Evolutionary conservation across 2,888 invertebrate genomes (phyloP).

Genomic region (Phengaris arion): DNA sequence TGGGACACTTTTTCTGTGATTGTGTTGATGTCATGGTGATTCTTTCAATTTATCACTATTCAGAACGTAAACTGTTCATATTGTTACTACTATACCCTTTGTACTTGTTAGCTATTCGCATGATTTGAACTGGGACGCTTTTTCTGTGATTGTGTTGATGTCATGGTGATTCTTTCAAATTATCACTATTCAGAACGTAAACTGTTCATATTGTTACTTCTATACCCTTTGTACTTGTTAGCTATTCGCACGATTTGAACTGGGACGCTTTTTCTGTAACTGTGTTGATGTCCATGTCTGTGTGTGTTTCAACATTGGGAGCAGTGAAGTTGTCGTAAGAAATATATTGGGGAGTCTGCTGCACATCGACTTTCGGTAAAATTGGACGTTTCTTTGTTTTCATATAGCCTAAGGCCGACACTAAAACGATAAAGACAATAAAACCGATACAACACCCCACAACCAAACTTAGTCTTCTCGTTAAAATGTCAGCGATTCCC

Average conservation of each 20-base stretch:
- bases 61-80: neutral
- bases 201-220: neutral
- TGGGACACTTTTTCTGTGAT: constrained; percentile 60
- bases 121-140: constrained; percentile 46
- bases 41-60: no score
- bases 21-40: constrained; percentile 74
- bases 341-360: constrained; percentile 88
- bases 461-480: constrained; percentile 89
- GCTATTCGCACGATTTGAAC: constrained; percentile 38
- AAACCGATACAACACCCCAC: constrained; percentile 93
- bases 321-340: constrained; percentile 82
- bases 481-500: constrained; percentile 86
- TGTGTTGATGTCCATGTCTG: constrained; percentile 72
- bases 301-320: constrained; percentile 63
- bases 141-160: constrained; percentile 69
- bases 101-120: constrained; percentile 34
- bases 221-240: neutral
- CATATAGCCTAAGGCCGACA: constrained; percentile 90
- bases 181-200: neutral
- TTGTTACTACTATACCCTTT: neutral
- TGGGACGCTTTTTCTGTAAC: constrained; percentile 60
- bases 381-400: constrained; percentile 91
- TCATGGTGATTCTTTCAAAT: no score
- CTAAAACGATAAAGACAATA: constrained; percentile 89
- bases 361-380: constrained; percentile 84